Conservation (phyloP, 2,113 vertebrate genomes). For the Candoia aspera region DNA sequence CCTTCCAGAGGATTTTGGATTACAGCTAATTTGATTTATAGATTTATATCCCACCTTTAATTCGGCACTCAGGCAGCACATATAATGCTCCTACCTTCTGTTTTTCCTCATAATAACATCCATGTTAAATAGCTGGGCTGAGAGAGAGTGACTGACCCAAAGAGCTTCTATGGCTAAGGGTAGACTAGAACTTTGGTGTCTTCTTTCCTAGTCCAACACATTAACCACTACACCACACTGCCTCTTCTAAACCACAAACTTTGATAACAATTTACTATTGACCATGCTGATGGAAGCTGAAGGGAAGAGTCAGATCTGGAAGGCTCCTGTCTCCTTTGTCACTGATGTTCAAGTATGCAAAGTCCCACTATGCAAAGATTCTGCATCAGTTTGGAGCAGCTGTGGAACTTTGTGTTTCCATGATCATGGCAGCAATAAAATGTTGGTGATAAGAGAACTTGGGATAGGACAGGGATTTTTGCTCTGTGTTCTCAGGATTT, state of each 20-base stretch:
- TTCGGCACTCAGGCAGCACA: neutral
- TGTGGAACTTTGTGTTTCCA: neutral
- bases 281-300: neutral
- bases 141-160: neutral
- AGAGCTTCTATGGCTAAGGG: neutral
- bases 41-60: neutral
- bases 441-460: neutral
- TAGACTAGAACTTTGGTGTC: neutral
- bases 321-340: neutral
- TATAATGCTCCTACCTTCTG: neutral
- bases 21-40: neutral
- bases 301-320: neutral
- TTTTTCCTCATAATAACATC: neutral
- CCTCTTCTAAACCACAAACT: neutral
- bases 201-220: neutral
- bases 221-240: neutral
- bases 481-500: neutral
- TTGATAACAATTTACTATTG: neutral
- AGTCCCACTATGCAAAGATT: neutral
- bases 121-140: neutral
- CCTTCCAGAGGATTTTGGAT: neutral
- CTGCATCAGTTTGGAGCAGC: neutral
- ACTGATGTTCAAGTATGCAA: neutral
- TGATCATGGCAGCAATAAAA: neutral
- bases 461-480: neutral